Evolutionary conservation across 2,797 vertebrate species (phyloP), one percentile per base, ranked within the genome.

Genomic region (Acanthiza pusilla): DNA sequence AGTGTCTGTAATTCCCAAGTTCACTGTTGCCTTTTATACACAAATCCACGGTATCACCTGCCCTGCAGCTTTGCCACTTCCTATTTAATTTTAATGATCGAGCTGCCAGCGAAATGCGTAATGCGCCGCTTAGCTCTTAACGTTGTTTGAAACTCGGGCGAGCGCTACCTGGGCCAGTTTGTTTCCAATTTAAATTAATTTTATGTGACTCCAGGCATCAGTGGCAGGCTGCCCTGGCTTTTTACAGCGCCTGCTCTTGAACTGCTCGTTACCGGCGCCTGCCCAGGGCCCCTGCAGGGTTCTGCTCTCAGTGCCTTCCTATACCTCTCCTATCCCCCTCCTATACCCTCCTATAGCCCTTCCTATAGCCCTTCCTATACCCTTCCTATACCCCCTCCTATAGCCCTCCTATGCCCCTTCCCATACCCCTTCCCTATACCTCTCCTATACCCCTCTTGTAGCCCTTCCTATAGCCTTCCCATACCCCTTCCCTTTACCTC

Each of bases 161-260:
- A 94, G 75, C 40, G 29, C 88, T 93, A 94, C 93, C 83, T 21
- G 5, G 88, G 77, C 90, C 77, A 75, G 90, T 92, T 94, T 93
- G 93, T 92, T 96, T 96, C 94, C 88, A 95, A 94, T 96, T 96
- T 91, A 95, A 95, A 94, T 95, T 96, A 96, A 94, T 94, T 96
- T 94, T 96, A 94, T 89, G 90, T 93, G 96, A 92, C 91, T 95
- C 78, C 88, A 96, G 95, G 95, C 94, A 92, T 82, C 88, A n/a
- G 85, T 94, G 93, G 93, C 94, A 93, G 89, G 45, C 89, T 94
- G 89, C 71, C 85, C 80, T 80, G 71, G n/a, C 43, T 87, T 94
- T 93, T 94, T 93, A 94, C 86, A 90, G 77, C 1, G 27, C 80
- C 77, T 91, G 88, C 77, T 96, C 77, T 73, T 82, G 85, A 90